These are phyloP conservation scores for Struthidea cinerea DNA, from an alignment of 2,113 vertebrate species.

Conservation along the genomic window DNA sequence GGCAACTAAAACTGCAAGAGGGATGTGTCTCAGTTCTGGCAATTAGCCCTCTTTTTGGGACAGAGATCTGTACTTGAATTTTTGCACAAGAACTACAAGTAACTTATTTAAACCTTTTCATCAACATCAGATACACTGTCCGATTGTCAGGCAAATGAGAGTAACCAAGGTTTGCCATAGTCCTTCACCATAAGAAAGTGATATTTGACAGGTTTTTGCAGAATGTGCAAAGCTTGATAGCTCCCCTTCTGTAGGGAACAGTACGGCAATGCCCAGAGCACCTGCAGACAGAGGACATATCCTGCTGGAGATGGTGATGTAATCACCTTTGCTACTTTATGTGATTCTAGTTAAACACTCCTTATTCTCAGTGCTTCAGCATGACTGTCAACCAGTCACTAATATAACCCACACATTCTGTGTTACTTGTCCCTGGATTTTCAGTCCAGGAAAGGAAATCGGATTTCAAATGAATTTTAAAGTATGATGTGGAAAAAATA, in stretches of 20 bases:
- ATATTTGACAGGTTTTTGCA: neutral
- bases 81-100: neutral
- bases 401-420: neutral
- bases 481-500: slow-evolving; percentile 25
- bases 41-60: neutral
- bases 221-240: neutral
- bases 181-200: neutral
- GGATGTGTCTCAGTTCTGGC: neutral
- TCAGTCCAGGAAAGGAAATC: neutral
- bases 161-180: neutral
- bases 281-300: neutral
- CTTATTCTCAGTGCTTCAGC: neutral
- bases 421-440: neutral
- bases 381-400: neutral
- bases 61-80: neutral
- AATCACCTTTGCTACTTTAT: neutral
- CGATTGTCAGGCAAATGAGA: neutral
- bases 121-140: neutral
- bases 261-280: neutral
- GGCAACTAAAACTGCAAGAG: neutral
- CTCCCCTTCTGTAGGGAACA: neutral
- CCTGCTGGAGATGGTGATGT: neutral
- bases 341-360: neutral
- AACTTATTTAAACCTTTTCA: neutral
- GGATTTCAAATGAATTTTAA: slow-evolving; percentile 19